Evolutionary conservation across 2,888 invertebrate genomes (phyloP).

Genomic region (Idaea biselata): DNA sequence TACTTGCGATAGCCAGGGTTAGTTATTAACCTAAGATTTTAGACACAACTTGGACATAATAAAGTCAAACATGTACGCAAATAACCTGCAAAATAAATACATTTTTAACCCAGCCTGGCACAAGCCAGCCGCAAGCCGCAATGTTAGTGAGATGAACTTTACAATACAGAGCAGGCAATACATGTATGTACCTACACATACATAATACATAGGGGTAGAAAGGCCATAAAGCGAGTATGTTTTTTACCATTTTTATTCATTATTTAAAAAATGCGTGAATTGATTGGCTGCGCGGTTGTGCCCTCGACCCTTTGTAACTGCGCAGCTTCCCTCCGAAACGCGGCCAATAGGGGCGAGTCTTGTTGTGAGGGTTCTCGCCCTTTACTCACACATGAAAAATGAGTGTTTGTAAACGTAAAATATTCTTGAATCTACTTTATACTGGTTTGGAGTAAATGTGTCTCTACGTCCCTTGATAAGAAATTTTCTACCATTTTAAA

Average conservation of each 20-base stretch:
- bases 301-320: conserved; percentile 44
- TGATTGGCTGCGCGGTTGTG: conserved; percentile 73
- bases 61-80: no score
- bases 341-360: conserved; percentile 56
- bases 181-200: no score
- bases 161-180: not conserved
- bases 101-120: no score
- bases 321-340: conserved; percentile 50
- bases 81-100: no score
- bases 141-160: not conserved
- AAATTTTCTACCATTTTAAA: no score
- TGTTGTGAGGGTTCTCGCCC: conserved; percentile 69
- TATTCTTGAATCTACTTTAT: conserved; percentile 20
- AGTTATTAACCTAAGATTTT: no score
- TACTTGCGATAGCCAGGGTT: no score
- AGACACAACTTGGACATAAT: no score
- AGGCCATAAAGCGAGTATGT: conserved; percentile 48
- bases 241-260: conserved; percentile 74
- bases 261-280: conserved; percentile 78
- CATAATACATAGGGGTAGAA: conserved; percentile 50
- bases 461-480: not conserved
- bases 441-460: not conserved
- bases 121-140: no score
- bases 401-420: conserved; percentile 27
- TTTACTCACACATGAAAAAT: conserved; percentile 46